phyloP scores from a whole-genome alignment of 2,797 vertebrate species.

The Syncerus caffer region DNA sequence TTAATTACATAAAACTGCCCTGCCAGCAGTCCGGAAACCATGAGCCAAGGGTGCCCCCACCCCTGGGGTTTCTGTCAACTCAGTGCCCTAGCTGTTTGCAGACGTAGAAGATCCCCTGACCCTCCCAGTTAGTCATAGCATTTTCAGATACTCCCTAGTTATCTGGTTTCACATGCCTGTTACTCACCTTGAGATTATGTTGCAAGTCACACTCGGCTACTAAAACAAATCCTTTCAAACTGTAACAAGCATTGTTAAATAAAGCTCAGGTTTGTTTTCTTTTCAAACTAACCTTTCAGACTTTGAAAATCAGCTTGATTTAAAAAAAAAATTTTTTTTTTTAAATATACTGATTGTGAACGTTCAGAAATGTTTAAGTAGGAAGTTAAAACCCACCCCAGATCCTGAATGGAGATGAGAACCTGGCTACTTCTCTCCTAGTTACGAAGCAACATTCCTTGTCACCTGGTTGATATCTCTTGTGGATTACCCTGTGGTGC shows the following conservation, averaged over 20 bases:
- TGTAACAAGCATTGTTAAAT: background rate
- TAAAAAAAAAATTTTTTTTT: background rate
- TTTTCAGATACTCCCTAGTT: background rate
- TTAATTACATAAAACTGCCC: background rate
- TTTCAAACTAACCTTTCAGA: background rate
- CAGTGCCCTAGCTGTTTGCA: background rate
- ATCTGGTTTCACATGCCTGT: background rate
- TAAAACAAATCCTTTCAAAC: background rate
- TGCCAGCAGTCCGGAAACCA: background rate
- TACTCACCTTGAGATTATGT: background rate
- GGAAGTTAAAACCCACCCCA: background rate
- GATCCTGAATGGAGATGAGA: slow-evolving; percentile 32
- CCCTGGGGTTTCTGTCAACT: background rate
- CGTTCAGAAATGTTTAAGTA: slow-evolving; percentile 18
- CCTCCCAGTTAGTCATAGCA: background rate
- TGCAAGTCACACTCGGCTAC: background rate
- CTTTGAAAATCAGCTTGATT: slow-evolving; percentile 4
- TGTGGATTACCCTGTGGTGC: slow-evolving; percentile 94
- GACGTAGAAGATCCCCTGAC: background rate
- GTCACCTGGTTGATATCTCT: slow-evolving; percentile 97
- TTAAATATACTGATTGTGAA: background rate
- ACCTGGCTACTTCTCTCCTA: slow-evolving; percentile 75
- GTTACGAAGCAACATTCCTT: slow-evolving; percentile 97
- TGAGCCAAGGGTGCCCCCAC: background rate
- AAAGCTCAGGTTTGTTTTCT: slow-evolving; percentile 5